These are phyloP conservation scores for Solenopsis invicta DNA, from an alignment of 1,140 invertebrate species.

Conservation along the genomic window DNA sequence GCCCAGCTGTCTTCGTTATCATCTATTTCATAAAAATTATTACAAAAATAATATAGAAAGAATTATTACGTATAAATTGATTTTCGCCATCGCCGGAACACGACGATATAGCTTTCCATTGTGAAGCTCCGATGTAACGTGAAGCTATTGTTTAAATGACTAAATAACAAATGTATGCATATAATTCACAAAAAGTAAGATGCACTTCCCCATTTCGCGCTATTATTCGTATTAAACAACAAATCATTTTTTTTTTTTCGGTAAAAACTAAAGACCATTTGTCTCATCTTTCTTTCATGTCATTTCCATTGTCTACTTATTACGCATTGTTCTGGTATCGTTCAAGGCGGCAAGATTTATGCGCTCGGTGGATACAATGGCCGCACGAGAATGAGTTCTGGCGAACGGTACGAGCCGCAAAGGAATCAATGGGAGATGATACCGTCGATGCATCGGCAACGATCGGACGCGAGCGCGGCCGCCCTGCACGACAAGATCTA, in stretches of 20 bases:
- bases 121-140: neutral
- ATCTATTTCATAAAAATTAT: neutral
- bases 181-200: neutral
- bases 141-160: neutral
- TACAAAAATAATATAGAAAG: neutral
- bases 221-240: conserved; percentile 19
- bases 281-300: neutral
- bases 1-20: neutral
- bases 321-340: neutral
- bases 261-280: conserved; percentile 15
- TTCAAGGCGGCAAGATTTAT: conserved; percentile 91
- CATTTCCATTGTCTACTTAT: conserved; percentile 25
- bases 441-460: conserved; percentile 92
- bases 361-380: conserved; percentile 96
- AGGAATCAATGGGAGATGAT: conserved; percentile 95
- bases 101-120: neutral
- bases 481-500: conserved; percentile 87
- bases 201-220: neutral
- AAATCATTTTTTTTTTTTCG: conserved; percentile 5
- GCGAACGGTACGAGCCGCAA: conserved; percentile 91
- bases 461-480: conserved; percentile 92
- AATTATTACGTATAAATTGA: neutral
- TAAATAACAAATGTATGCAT: neutral
- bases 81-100: neutral
- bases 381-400: conserved; percentile 91